phyloP scores from a whole-genome alignment of 2,888 invertebrate genomes.

The Drosophila dives region DNA sequence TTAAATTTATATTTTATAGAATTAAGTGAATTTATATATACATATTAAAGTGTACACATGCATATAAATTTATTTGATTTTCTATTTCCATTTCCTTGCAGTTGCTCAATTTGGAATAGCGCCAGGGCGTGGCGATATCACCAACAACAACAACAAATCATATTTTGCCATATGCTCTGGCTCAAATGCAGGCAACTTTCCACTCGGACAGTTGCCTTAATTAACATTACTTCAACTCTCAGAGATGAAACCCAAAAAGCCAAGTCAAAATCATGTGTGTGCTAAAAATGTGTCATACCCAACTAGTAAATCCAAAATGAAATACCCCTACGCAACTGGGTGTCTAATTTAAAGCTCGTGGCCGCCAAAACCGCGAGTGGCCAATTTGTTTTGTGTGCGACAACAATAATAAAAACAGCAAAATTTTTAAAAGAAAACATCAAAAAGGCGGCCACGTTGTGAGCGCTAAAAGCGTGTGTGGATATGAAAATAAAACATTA shows the following conservation, averaged over 20 bases:
- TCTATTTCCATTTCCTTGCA: constrained; percentile 60
- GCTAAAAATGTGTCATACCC: constrained; percentile 46
- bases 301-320: constrained; percentile 32
- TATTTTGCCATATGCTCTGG: constrained; percentile 42
- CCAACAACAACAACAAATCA: constrained; percentile 11
- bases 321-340: constrained; percentile 59
- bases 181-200: constrained; percentile 54
- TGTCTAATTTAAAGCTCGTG: constrained; percentile 67
- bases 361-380: constrained; percentile 71
- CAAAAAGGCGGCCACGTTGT: constrained; percentile 57
- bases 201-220: constrained; percentile 60
- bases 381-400: constrained; percentile 64
- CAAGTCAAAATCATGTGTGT: constrained; percentile 11
- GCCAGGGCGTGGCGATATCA: constrained; percentile 64
- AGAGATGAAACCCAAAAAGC: constrained; percentile 25
- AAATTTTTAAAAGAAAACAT: constrained; percentile 40
- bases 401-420: constrained; percentile 36
- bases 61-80: constrained; percentile 28
- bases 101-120: constrained; percentile 68
- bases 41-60: constrained; percentile 13
- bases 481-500: constrained; percentile 77
- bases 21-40: constrained; percentile 20
- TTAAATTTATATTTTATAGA: constrained; percentile 55
- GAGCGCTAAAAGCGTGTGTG: constrained; percentile 70
- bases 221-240: constrained; percentile 53